phyloP scores from a whole-genome alignment of 92 coral and sea anemone genomes.

The Desmophyllum pertusum region DNA sequence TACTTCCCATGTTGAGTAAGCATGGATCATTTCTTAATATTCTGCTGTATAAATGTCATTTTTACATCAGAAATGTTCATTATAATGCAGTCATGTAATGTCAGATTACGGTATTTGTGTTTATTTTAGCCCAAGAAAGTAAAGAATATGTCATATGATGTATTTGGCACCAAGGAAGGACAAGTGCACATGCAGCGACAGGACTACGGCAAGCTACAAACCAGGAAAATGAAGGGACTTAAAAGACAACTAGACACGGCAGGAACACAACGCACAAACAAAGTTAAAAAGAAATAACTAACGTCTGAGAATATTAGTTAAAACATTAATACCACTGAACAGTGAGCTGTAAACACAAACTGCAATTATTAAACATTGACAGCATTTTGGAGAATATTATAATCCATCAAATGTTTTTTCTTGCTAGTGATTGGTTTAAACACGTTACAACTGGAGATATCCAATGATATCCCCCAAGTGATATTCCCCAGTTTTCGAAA shows the following conservation, averaged over 20 bases:
- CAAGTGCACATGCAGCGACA: slow-evolving; percentile 95
- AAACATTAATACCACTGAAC: background rate
- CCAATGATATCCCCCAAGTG: too few species aligned
- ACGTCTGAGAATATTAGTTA: background rate
- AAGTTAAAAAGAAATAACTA: slow-evolving; percentile 46
- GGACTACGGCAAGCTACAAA: slow-evolving; percentile 88
- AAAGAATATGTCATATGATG: slow-evolving; percentile 83
- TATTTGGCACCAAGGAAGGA: slow-evolving; percentile 93
- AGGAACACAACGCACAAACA: slow-evolving; percentile 14
- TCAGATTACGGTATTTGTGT: background rate
- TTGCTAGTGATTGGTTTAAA: too few species aligned
- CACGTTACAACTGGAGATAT: too few species aligned
- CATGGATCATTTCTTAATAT: background rate
- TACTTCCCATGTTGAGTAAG: background rate
- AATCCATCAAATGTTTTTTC: too few species aligned
- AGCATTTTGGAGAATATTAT: background rate
- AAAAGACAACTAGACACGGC: slow-evolving; percentile 62
- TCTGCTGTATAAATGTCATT: background rate
- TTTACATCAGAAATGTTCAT: background rate
- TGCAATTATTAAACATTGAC: background rate
- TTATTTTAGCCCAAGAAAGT: slow-evolving; percentile 84
- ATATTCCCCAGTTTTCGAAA: too few species aligned
- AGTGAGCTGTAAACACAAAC: background rate
- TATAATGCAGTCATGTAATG: background rate
- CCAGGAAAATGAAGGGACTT: slow-evolving; percentile 94